Base-by-base conservation (phyloP, 2,888 invertebrate genomes). In the Strigamia maritima region DNA sequence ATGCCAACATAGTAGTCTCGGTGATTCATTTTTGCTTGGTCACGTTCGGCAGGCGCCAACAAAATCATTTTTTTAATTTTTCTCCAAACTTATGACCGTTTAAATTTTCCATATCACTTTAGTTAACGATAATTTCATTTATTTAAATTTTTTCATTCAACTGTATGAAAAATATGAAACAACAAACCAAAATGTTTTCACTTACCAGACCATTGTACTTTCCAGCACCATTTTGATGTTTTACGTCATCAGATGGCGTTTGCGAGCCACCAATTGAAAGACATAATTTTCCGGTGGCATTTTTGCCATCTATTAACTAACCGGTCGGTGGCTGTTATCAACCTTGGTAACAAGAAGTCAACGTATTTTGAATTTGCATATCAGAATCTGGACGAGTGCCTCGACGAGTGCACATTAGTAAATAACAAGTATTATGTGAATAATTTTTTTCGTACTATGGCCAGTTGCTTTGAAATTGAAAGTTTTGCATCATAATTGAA, bases 161-260 rank as follows among this genome's bases (percentile, higher is more conserved):
- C 40, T 40, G 2, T 40, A 12, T 2, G 40, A 3, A 12, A 40
- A 40, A 40, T 14, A 40, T 16, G 1, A 19, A 49, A 49, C n/a
- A 49, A n/a, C 7, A 49, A 19, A 49, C 19, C 8, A n/a, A 49
- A n/a, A 16, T 49, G 19, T 49, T 44, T 16, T 49, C 26, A 83
- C 89, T 90, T 89, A 94, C 93, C 97, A 97, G 87, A 97, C 95
- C 93, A 97, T 95, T 86, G 97, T 97, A 92, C 97, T 97, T 91
- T 97, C 97, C 83, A 97, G 89, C 86, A 96, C 97, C 97, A 97
- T 97, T 89, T 92, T 94, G 76, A 49, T 40, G 2, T 79, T n/a
- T 22, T 80, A 16, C 79, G 28, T 38, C 12, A 35, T 75, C 31
- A 35, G 74, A 31, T 74, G 74, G 74, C 74, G 74, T 31, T 31